Percentiles rank a stretch among this genome's conserved stretches.
Conservation (phyloP, 2,797 vertebrate species). For the Gymnocypris eckloni region DNA sequence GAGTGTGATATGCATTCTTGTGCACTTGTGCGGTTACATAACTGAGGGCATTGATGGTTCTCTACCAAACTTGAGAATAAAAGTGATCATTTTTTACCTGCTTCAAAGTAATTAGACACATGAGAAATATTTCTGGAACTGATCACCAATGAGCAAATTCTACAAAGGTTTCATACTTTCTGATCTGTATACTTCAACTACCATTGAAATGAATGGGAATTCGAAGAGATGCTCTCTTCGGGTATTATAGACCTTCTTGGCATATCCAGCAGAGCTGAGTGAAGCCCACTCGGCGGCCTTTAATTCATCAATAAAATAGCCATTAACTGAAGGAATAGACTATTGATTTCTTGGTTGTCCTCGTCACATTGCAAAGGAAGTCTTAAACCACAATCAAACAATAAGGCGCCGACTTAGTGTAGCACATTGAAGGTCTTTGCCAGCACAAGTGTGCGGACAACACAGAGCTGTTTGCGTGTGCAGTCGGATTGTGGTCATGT, state of each 20-base stretch:
- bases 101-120: neutral
- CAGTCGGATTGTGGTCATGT: constrained; percentile 61
- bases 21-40: too few relatives aligned
- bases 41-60: too few relatives aligned
- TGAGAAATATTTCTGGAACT: neutral
- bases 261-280: constrained; percentile 18
- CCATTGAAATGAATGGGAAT: neutral
- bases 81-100: neutral
- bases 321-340: constrained; percentile 64
- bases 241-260: neutral
- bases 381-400: constrained; percentile 53
- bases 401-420: constrained; percentile 54
- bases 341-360: constrained; percentile 66
- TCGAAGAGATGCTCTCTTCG: neutral
- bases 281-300: constrained; percentile 46
- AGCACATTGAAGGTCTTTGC: constrained; percentile 35
- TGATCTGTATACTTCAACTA: neutral
- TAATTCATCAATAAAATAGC: constrained; percentile 67
- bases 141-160: neutral
- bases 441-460: constrained; percentile 42
- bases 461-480: constrained; percentile 40
- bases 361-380: constrained; percentile 53
- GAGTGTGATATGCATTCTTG: too few relatives aligned
- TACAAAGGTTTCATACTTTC: neutral
- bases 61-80: neutral